Conservation (phyloP, 2,797 vertebrate genomes). For the Takifugu rubripes region DNA sequence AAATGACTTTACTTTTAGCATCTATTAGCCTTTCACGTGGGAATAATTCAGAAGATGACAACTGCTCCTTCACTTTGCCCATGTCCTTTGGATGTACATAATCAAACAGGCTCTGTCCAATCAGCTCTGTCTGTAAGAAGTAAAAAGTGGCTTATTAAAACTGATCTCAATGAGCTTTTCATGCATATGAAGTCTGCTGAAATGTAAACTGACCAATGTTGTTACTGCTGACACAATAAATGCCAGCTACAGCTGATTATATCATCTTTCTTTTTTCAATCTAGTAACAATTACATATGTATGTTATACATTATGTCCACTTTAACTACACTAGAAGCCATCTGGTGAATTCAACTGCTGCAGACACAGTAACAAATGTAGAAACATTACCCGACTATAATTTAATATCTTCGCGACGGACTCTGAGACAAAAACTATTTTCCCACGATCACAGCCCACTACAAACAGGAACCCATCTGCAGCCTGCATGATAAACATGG, state of each 20-base stretch:
- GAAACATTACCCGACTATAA: constrained; percentile 85
- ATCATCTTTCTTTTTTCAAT: too few relatives aligned
- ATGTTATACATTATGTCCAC: not conserved
- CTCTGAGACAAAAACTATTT: constrained; percentile 94
- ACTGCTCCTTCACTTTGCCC: constrained; percentile 95
- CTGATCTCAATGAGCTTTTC: constrained; percentile 4
- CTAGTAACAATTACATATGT: not conserved
- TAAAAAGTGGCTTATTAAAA: constrained; percentile 39
- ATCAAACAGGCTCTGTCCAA: constrained; percentile 94
- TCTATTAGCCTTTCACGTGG: constrained; percentile 87
- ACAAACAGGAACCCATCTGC: constrained; percentile 96
- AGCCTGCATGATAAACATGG: constrained; percentile 73
- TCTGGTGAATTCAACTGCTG: constrained; percentile 32
- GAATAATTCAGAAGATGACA: constrained; percentile 85
- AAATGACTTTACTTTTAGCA: constrained; percentile 84
- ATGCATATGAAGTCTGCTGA: constrained; percentile 19
- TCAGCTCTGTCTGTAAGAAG: constrained; percentile 81
- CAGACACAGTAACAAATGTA: constrained; percentile 39
- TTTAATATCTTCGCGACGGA: constrained; percentile 91
- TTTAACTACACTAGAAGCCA: constrained; percentile 4
- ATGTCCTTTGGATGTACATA: constrained; percentile 96
- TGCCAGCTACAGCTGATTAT: constrained; percentile 22
- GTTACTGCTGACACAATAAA: constrained; percentile 15
- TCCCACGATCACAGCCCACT: constrained; percentile 93
- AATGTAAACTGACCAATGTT: constrained; percentile 5